Evolutionary conservation across 2,113 vertebrate species (phyloP).

Genomic region (Rhegmatorhina hoffmannsi): DNA sequence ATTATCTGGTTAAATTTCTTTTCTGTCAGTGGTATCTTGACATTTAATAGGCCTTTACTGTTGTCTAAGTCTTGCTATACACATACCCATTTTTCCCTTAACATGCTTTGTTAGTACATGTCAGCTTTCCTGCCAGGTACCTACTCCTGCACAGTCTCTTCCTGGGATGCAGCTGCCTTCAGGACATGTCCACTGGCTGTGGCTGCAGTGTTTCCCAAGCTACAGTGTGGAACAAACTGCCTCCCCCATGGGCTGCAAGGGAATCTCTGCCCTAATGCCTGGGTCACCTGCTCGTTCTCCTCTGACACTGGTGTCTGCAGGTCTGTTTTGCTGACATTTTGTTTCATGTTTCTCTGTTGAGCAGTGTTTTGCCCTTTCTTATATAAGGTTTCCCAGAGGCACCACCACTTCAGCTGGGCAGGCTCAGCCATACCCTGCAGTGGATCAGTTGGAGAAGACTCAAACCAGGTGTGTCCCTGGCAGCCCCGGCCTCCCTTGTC

Average conservation of each 20-base stretch:
- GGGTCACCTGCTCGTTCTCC: not conserved
- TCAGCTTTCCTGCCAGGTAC: not conserved
- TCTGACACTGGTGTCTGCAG: not conserved
- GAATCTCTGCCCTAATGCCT: accelerated
- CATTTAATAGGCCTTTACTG: constrained; percentile 8
- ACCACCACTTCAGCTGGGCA: accelerated
- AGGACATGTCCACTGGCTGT: not conserved
- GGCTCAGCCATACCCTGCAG: not conserved
- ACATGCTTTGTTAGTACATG: not conserved
- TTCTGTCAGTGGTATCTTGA: not conserved
- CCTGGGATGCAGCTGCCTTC: not conserved
- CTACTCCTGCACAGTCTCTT: not conserved
- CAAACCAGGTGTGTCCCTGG: accelerated
- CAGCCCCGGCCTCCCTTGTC: accelerated
- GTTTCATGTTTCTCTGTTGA: not conserved
- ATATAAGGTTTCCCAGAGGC: accelerated
- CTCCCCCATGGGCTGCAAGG: accelerated
- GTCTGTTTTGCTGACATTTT: not conserved
- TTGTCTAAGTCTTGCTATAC: not conserved
- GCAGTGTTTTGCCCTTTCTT: not conserved
- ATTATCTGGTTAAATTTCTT: constrained; percentile 32
- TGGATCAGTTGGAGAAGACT: accelerated
- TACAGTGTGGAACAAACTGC: accelerated
- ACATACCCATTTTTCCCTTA: not conserved
- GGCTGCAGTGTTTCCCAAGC: not conserved